These are phyloP conservation scores for Parochlus steinenii DNA, from an alignment of 2,888 invertebrate species.

Conservation along the genomic window DNA sequence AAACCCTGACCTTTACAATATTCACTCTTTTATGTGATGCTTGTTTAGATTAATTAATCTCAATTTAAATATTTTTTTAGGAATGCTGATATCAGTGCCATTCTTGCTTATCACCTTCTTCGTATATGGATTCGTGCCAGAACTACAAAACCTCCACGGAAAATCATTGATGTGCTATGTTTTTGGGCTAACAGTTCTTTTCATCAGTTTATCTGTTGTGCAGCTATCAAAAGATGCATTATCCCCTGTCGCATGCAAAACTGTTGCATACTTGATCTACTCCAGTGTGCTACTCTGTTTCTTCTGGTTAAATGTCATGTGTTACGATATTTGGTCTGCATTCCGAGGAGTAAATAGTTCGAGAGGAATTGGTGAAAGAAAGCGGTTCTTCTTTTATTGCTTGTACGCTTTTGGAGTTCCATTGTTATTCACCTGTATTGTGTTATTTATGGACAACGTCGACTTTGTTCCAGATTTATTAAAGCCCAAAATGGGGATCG, in stretches of 20 bases:
- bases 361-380: too few species aligned
- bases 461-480: not conserved
- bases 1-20: too few species aligned
- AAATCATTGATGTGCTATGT: slow-evolving; percentile 62
- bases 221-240: not conserved
- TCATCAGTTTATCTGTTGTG: slow-evolving; percentile 1
- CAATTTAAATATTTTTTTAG: slow-evolving; percentile 35
- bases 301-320: slow-evolving; percentile 77
- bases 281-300: slow-evolving; percentile 66
- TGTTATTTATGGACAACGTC: slow-evolving; percentile 33
- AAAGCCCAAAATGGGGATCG: not conserved
- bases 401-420: slow-evolving; percentile 54
- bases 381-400: slow-evolving; percentile 46
- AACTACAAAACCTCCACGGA: slow-evolving; percentile 58
- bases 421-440: slow-evolving; percentile 33
- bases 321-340: slow-evolving; percentile 73
- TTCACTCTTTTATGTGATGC: too few species aligned
- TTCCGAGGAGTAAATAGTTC: too few species aligned
- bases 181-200: slow-evolving; percentile 44
- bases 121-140: slow-evolving; percentile 54
- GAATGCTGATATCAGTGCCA: slow-evolving; percentile 53
- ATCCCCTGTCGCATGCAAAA: not conserved
- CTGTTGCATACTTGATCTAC: slow-evolving; percentile 53
- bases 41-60: too few species aligned
- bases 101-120: slow-evolving; percentile 54